Percentiles rank a stretch among this genome's conserved stretches.
These are phyloP conservation scores for Spodoptera litura DNA, from an alignment of 1,140 invertebrate genomes.

Conservation along the genomic window DNA sequence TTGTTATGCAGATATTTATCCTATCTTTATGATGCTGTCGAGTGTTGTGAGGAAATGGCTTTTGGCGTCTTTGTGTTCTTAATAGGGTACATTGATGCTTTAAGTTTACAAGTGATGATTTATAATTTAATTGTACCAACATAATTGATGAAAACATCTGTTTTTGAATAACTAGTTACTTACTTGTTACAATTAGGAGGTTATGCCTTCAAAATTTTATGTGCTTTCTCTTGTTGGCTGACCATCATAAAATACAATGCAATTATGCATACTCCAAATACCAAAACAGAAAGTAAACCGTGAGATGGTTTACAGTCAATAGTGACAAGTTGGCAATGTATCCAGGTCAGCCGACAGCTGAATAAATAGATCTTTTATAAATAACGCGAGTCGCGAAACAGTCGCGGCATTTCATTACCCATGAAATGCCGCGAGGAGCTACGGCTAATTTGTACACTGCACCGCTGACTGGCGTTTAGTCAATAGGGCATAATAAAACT, in stretches of 20 bases:
- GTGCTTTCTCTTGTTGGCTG: too few species aligned
- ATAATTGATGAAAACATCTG: too few species aligned
- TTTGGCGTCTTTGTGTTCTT: not conserved
- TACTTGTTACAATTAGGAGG: too few species aligned
- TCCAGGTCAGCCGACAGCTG: slow-evolving; percentile 80
- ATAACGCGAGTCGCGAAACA: slow-evolving; percentile 67
- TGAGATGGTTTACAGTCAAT: slow-evolving; percentile 23
- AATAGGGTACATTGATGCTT: too few species aligned
- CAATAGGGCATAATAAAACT: slow-evolving; percentile 8
- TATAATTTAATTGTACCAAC: too few species aligned
- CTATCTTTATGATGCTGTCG: slow-evolving; percentile 17
- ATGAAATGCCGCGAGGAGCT: slow-evolving; percentile 37
- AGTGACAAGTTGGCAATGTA: slow-evolving; percentile 66
- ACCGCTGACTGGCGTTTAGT: slow-evolving; percentile 1
- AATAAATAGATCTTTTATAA: slow-evolving; percentile 83
- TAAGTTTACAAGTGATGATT: too few species aligned
- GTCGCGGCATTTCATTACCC: too few species aligned
- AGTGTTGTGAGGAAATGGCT: not conserved
- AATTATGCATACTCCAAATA: not conserved
- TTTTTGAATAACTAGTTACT: too few species aligned
- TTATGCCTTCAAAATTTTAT: too few species aligned
- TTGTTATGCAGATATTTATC: slow-evolving; percentile 29
- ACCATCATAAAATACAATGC: too few species aligned
- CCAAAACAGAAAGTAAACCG: slow-evolving; percentile 27
- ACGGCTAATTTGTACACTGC: slow-evolving; percentile 67